Conservation (phyloP, 1,140 invertebrate genomes). For the Drosophila micromelanica region DNA sequence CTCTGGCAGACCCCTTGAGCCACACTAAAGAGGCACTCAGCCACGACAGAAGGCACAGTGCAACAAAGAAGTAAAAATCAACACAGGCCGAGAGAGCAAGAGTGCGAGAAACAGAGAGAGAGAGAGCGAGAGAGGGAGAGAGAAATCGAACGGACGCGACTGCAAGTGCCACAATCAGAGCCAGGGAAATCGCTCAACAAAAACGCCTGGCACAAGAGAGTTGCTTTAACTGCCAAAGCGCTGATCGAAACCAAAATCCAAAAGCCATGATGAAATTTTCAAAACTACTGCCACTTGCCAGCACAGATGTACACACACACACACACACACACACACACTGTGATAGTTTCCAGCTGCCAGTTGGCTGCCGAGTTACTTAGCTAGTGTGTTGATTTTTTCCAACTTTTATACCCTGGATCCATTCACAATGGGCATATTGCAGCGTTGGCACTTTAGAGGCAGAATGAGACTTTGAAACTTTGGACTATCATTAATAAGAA, state of each 20-base stretch:
- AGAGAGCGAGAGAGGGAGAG: not conserved
- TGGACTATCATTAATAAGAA: too few relatives aligned
- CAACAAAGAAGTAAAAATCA: conserved; percentile 25
- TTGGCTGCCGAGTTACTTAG: conserved; percentile 16
- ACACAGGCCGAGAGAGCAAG: too few relatives aligned
- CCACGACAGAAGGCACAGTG: conserved; percentile 45
- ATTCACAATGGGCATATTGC: too few relatives aligned
- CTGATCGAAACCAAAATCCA: conserved; percentile 49
- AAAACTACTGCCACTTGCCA: conserved; percentile 47
- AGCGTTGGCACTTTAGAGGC: too few relatives aligned
- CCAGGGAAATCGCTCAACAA: conserved; percentile 54
- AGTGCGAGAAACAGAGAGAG: not conserved
- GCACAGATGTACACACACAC: conserved; percentile 23
- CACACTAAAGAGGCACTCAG: conserved; percentile 66
- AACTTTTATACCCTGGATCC: not conserved
- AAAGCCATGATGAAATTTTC: conserved; percentile 52
- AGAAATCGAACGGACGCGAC: conserved; percentile 35
- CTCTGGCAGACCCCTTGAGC: conserved; percentile 43
- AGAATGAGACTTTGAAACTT: too few relatives aligned
- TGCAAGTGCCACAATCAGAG: conserved; percentile 53
- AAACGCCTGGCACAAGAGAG: conserved; percentile 43
- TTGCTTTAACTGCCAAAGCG: conserved; percentile 50
- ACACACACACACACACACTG: conserved; percentile 15
- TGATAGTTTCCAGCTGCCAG: conserved; percentile 8
- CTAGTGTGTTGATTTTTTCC: conserved; percentile 2